Conservation (phyloP, 92 coral and sea anemone genomes). For the Scolanthus callimorphus region DNA sequence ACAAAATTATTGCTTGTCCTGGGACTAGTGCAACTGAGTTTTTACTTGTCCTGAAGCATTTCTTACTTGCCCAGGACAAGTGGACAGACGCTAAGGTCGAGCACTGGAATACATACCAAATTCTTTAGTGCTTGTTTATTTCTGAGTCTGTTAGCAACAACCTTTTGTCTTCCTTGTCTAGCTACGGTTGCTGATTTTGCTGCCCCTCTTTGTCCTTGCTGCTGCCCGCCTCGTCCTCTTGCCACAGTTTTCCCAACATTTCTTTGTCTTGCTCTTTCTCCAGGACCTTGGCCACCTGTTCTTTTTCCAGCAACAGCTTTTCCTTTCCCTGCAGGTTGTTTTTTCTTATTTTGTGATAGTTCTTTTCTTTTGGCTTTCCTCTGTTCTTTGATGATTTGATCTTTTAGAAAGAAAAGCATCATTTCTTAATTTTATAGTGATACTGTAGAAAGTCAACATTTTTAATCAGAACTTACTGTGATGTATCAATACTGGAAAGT, state of each 20-base stretch:
- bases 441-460: too few species aligned
- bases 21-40: too few species aligned
- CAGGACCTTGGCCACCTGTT: slow-evolving; percentile 2
- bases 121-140: slow-evolving; percentile 31
- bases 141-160: slow-evolving; percentile 38
- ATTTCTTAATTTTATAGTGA: too few species aligned
- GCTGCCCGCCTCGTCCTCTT: slow-evolving; percentile 1
- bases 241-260: not conserved
- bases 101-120: slow-evolving; percentile 15
- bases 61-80: too few species aligned
- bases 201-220: not conserved
- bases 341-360: slow-evolving; percentile 12
- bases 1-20: too few species aligned
- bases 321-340: slow-evolving; percentile 1
- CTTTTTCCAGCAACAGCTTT: slow-evolving; percentile 7
- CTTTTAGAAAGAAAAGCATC: too few species aligned
- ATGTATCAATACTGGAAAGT: too few species aligned
- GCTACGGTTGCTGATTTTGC: slow-evolving; percentile 4
- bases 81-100: too few species aligned
- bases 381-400: slow-evolving; percentile 32
- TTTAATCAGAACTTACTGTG: too few species aligned
- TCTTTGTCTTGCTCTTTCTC: slow-evolving; percentile 1
- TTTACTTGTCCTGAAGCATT: too few species aligned
- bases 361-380: slow-evolving; percentile 35
- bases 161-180: slow-evolving; percentile 20